These are phyloP conservation scores for Margaritifera margaritifera DNA, from an alignment of 2,888 invertebrate genomes.

Conservation along the genomic window DNA sequence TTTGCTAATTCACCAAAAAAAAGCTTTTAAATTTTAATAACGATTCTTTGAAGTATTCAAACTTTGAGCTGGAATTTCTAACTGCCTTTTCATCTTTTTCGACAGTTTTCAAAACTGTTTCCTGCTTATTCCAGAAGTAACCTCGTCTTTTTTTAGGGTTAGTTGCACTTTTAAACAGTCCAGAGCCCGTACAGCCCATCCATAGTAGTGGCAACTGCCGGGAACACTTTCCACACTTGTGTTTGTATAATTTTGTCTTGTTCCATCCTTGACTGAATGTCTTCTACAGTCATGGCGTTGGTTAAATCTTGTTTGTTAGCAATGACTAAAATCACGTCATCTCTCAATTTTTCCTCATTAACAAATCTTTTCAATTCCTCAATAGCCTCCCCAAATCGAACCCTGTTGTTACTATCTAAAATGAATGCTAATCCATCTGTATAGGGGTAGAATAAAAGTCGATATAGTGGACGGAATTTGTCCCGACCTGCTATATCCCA, in stretches of 20 bases:
- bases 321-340: conserved; percentile 33
- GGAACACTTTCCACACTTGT: conserved; percentile 24
- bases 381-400: conserved; percentile 36
- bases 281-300: conserved; percentile 29
- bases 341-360: conserved; percentile 33
- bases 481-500: conserved; percentile 53
- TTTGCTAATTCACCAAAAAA: too few species aligned
- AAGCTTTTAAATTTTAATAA: too few species aligned
- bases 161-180: conserved; percentile 28
- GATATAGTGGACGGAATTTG: conserved; percentile 41
- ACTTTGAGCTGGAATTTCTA: too few species aligned
- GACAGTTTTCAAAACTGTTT: background rate
- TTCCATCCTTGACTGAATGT: conserved; percentile 29
- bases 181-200: conserved; percentile 31
- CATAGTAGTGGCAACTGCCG: conserved; percentile 20
- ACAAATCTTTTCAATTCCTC: conserved; percentile 27
- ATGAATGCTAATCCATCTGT: conserved; percentile 47
- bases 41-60: too few species aligned
- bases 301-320: conserved; percentile 57
- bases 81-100: background rate
- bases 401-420: conserved; percentile 50
- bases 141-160: too few species aligned
- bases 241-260: background rate
- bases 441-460: conserved; percentile 39
- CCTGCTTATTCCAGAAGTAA: background rate